Conservation (phyloP, 2,113 vertebrate species). For the Lanius ludovicianus region DNA sequence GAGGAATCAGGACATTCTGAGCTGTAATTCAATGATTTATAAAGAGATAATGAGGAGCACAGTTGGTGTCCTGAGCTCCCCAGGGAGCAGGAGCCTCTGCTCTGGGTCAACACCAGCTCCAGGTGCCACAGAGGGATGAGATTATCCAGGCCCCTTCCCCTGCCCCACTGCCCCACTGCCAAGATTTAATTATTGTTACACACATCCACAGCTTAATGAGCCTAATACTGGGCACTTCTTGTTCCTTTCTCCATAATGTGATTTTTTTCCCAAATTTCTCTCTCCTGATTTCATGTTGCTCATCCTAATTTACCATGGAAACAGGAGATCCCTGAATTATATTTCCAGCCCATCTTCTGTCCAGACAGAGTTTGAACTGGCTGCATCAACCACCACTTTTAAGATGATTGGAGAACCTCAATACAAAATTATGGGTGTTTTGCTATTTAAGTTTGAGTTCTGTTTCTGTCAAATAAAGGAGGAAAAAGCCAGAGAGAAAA, state of each 20-base stretch:
- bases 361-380: not conserved
- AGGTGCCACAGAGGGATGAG: fast-evolving
- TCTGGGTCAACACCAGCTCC: not conserved
- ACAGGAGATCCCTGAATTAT: not conserved
- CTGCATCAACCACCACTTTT: not conserved
- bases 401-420: not conserved
- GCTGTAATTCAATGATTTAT: not conserved
- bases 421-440: not conserved
- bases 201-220: not conserved
- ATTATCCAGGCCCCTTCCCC: not conserved
- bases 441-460: not conserved
- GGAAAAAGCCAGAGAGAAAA: not conserved
- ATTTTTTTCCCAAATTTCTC: not conserved
- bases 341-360: not conserved
- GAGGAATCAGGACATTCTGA: not conserved
- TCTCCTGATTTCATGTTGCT: not conserved
- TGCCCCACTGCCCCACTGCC: not conserved
- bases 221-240: not conserved
- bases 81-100: fast-evolving
- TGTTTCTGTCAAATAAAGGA: not conserved
- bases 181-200: not conserved
- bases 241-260: not conserved
- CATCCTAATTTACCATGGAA: not conserved
- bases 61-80: fast-evolving
- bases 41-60: not conserved